Percentiles rank a stretch among this genome's conserved stretches.
phyloP scores from a whole-genome alignment of 2,797 vertebrate genomes.

The Betta splendens region DNA sequence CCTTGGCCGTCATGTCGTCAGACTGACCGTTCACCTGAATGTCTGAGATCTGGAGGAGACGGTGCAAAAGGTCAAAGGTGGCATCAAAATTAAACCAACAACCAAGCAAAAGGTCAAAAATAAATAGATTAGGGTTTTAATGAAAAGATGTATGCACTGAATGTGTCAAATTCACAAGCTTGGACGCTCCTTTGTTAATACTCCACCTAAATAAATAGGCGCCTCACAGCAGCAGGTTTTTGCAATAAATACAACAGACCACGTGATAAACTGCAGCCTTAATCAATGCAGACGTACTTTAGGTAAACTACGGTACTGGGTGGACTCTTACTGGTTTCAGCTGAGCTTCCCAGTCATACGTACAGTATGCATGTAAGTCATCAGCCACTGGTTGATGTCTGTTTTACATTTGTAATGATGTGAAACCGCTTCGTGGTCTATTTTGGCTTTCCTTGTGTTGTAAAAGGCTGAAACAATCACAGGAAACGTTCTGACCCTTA shows the following conservation, averaged over 20 bases:
- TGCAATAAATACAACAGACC: not conserved
- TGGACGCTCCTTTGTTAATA: not conserved
- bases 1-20: constrained; percentile 97
- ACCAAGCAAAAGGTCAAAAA: no score
- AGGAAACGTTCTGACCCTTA: constrained; percentile 26
- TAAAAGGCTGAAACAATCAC: constrained; percentile 32
- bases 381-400: not conserved
- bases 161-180: no score
- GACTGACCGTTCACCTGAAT: constrained; percentile 98
- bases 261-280: constrained; percentile 1
- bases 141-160: not conserved
- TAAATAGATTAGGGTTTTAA: not conserved
- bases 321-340: constrained; percentile 1
- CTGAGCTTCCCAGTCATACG: not conserved
- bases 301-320: not conserved
- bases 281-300: not conserved
- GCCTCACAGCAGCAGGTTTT: no score
- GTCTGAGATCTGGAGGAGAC: constrained; percentile 89
- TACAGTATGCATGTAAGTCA: no score
- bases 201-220: constrained; percentile 9
- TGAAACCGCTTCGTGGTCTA: not conserved
- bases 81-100: not conserved
- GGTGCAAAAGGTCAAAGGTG: not conserved
- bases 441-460: not conserved
- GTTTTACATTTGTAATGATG: constrained; percentile 14